Conservation (phyloP, 2,888 invertebrate species). For the Dorcus hopei region DNA sequence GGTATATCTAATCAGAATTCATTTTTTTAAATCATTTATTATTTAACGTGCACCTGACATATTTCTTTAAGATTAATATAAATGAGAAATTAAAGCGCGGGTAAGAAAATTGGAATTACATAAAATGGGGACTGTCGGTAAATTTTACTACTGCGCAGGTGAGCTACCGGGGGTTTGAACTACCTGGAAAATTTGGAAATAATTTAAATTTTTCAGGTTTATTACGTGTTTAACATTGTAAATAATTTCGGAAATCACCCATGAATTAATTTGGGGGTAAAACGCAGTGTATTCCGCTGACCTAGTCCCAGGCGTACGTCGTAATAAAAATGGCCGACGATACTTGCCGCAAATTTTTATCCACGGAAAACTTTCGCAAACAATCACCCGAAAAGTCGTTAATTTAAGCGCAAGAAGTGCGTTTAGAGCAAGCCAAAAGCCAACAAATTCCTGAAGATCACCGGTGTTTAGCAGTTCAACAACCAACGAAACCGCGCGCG, state of each 20-base stretch:
- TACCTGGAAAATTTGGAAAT: too few species aligned
- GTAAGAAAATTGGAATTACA: neutral
- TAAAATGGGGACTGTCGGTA: slow-evolving; percentile 8
- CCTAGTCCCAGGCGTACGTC: too few species aligned
- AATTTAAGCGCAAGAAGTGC: neutral
- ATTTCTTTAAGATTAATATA: neutral
- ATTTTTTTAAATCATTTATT: neutral
- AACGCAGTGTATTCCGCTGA: too few species aligned
- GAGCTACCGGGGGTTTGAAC: too few species aligned
- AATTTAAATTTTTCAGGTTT: too few species aligned
- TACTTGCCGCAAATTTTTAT: slow-evolving; percentile 27
- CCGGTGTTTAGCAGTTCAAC: neutral
- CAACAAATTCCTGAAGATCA: neutral
- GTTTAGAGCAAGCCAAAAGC: neutral
- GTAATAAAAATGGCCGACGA: slow-evolving; percentile 33
- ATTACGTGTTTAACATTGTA: too few species aligned
- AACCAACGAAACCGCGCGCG: neutral
- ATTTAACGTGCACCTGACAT: neutral
- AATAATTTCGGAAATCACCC: too few species aligned
- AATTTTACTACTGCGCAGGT: too few species aligned
- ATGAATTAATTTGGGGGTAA: too few species aligned
- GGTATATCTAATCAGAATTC: neutral
- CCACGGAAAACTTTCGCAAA: neutral
- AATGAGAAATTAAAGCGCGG: neutral
- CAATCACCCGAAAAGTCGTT: neutral